Percentiles rank a stretch among this genome's conserved stretches.
Evolutionary conservation across 2,888 invertebrate genomes (phyloP).

Genomic region (Tenthredo scrophulariae): DNA sequence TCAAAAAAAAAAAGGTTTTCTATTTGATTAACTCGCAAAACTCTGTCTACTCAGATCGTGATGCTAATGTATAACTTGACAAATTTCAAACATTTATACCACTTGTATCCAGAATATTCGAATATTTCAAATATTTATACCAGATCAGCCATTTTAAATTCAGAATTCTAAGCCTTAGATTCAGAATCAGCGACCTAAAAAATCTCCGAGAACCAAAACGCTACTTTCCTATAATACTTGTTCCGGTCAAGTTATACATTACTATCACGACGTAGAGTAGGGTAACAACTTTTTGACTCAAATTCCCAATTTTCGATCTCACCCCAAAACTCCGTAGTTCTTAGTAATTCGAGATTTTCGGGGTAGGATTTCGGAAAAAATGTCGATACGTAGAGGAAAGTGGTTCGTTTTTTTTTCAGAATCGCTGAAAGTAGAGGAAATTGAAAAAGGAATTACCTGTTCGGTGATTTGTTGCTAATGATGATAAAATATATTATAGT

Average conservation of each 20-base stretch:
- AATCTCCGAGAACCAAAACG: neutral
- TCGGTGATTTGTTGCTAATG: neutral
- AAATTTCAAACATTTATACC: neutral
- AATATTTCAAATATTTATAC: too few relatives aligned
- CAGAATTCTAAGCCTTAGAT: neutral
- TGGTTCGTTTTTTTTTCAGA: too few relatives aligned
- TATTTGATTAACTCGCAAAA: neutral
- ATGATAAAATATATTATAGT: neutral
- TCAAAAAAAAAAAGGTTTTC: neutral
- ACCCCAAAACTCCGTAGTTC: too few relatives aligned
- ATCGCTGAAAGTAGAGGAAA: neutral
- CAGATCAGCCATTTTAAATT: neutral
- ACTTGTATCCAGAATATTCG: neutral
- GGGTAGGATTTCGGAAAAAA: neutral
- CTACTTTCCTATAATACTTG: neutral
- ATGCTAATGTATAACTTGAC: neutral
- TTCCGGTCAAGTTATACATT: too few relatives aligned
- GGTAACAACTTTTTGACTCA: too few relatives aligned
- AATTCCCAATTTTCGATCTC: too few relatives aligned
- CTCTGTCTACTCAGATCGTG: neutral
- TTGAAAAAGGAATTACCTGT: neutral
- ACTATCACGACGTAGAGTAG: too few relatives aligned
- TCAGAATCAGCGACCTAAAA: neutral
- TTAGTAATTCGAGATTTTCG: neutral
- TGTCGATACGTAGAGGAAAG: neutral